These are phyloP conservation scores for Oxyscelio sp. DNA, from an alignment of 2,888 invertebrate genomes.

Conservation along the genomic window DNA sequence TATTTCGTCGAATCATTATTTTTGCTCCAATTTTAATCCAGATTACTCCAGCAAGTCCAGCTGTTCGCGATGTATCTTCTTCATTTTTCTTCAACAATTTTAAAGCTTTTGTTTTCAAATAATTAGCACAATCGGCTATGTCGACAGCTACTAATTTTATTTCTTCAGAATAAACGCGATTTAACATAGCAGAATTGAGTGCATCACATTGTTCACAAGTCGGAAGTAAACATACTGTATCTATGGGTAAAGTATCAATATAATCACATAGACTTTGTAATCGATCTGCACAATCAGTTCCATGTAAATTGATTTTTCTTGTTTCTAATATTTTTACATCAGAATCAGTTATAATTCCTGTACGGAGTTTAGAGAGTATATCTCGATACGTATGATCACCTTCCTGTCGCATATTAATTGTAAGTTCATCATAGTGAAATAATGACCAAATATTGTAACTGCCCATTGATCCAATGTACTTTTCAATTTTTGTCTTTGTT, in stretches of 20 bases:
- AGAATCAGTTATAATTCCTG: too few relatives aligned
- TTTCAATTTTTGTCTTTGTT: too few relatives aligned
- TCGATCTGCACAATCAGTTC: too few relatives aligned
- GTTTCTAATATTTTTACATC: too few relatives aligned
- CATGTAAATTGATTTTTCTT: too few relatives aligned
- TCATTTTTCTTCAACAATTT: constrained; percentile 67
- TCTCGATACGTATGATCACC: constrained; percentile 77
- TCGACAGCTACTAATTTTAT: constrained; percentile 66
- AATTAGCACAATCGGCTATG: constrained; percentile 67
- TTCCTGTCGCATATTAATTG: too few relatives aligned
- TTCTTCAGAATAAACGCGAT: too few relatives aligned
- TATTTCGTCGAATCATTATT: constrained; percentile 79
- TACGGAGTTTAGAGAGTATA: constrained; percentile 72
- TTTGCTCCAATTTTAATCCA: constrained; percentile 32
- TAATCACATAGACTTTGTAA: too few relatives aligned
- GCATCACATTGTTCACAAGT: too few relatives aligned
- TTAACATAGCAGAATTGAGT: constrained; percentile 35
- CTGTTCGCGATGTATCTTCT: too few relatives aligned
- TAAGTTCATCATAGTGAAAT: constrained; percentile 80
- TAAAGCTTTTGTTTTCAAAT: constrained; percentile 62
- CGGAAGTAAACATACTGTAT: too few relatives aligned
- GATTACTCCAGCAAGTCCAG: constrained; percentile 77
- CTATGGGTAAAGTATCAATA: too few relatives aligned
- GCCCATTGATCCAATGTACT: constrained; percentile 75
- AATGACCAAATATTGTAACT: constrained; percentile 79